Conservation (phyloP, 1,140 invertebrate genomes). For the Thereuonema tuberculata region DNA sequence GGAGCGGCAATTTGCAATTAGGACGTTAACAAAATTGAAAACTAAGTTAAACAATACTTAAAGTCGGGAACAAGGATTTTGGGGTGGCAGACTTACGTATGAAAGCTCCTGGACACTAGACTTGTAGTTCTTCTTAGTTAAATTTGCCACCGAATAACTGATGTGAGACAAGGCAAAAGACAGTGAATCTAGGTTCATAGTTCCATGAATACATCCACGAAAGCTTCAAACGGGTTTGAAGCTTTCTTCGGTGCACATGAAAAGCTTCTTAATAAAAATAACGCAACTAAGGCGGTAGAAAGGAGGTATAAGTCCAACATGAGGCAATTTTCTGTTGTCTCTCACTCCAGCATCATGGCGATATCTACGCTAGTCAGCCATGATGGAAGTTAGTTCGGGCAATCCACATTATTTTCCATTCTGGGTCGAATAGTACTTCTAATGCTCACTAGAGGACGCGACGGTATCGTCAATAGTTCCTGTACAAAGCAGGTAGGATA, state of each 20-base stretch:
- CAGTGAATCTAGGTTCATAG: conserved; percentile 96
- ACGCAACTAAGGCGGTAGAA: not conserved
- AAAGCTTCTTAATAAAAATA: not conserved
- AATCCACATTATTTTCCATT: too few species aligned
- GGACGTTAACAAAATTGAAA: too few species aligned
- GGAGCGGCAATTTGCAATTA: too few species aligned
- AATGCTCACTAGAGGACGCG: too few species aligned
- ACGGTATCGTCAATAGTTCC: too few species aligned
- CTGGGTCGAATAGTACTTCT: too few species aligned
- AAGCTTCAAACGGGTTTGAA: conserved; percentile 37
- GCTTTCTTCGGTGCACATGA: conserved; percentile 26
- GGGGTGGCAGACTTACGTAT: conserved; percentile 53
- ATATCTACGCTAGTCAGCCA: not conserved
- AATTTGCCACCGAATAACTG: conserved; percentile 87
- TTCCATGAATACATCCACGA: conserved; percentile 60
- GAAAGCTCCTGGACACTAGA: conserved; percentile 65
- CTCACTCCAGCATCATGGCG: conserved; percentile 6
- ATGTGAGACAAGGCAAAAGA: conserved; percentile 96
- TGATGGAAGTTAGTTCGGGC: too few species aligned
- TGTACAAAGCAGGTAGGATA: too few species aligned
- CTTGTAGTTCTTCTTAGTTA: conserved; percentile 90
- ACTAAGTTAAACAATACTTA: too few species aligned
- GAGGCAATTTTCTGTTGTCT: not conserved
- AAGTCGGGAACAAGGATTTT: too few species aligned
- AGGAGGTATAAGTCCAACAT: conserved; percentile 4